Evolutionary conservation across 1,140 invertebrate genomes (phyloP), one percentile per base, ranked within the genome.

Genomic region (Ips typographus): DNA sequence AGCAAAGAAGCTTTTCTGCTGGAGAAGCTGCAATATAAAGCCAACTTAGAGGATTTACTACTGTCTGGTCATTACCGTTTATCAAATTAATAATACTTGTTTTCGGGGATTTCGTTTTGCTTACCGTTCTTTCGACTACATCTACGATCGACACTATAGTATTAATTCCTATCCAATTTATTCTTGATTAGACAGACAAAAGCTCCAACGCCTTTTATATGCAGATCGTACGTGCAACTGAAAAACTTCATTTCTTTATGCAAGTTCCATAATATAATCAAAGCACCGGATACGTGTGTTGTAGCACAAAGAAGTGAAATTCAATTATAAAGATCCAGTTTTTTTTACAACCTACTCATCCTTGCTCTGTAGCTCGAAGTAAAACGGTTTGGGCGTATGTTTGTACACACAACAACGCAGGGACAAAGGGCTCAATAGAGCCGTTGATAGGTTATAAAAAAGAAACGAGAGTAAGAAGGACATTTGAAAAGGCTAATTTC

Each of bases 241-340:
- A 41, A 59, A 59, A 59, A 59, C 3, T 41, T 5, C 39, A 59
- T 42, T 56, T 43, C 42, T 58, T 66, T 57, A 38, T 66, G 41
- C 55, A 22, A 22, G 8, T 2, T 4, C 41, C 64, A 47, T 57
- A 55, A 57, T 51, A 40, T 47, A 58, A 66, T 49, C 43, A 60
- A 61, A 60, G 57, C 66, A 60, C 51, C 59, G 66, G 57, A 62
- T 68, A 60, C 52, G 52, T 68, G 65, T 68, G 52, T 62, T 55
- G 66, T 59, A 40, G 52, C 62, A 56, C 38, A 68, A 40, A 42
- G 59, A 3, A 51, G 40, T 62, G 44, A 68, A 52, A 68, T 68
- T 68, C 66, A 68, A 68, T 68, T 68, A 68, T 42, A 68, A 62
- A 55, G 66, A 68, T 61, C 66, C 66, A 58, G 51, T 56, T 58